These are phyloP conservation scores for Cladopsammia gracilis DNA, from an alignment of 64 coral and sea anemone species.

Conservation along the genomic window DNA sequence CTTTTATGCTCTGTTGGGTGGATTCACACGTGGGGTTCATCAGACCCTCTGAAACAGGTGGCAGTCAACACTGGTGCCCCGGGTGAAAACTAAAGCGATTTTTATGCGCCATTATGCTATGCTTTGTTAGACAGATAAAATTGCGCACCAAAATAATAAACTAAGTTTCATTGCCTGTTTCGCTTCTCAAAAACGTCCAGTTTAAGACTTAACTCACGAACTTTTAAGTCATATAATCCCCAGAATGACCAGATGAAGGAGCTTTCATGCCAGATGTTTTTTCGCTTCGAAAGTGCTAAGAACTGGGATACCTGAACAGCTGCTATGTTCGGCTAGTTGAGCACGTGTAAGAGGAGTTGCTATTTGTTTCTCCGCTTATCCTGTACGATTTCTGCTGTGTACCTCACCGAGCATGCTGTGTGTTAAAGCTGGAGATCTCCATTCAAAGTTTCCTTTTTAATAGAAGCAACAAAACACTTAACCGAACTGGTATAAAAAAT, in stretches of 20 bases:
- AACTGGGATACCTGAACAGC: neutral
- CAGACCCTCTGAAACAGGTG: neutral
- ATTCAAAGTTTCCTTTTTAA: too few relatives aligned
- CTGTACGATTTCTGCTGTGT: neutral
- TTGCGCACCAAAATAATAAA: too few relatives aligned
- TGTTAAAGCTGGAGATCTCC: too few relatives aligned
- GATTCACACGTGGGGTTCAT: conserved; percentile 11
- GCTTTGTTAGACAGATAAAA: too few relatives aligned
- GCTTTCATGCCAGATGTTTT: neutral
- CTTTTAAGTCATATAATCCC: too few relatives aligned
- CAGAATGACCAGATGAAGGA: too few relatives aligned
- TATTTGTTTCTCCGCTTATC: neutral
- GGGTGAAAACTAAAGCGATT: neutral
- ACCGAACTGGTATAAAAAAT: too few relatives aligned
- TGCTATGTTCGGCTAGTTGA: neutral
- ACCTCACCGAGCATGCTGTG: too few relatives aligned
- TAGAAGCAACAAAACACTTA: too few relatives aligned
- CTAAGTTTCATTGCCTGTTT: neutral
- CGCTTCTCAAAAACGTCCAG: neutral
- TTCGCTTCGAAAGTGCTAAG: neutral
- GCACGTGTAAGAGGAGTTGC: conserved; percentile 29
- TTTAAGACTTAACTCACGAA: too few relatives aligned
- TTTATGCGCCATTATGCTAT: neutral
- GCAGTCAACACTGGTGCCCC: neutral
- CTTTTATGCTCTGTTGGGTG: neutral